Evolutionary conservation across 2,797 vertebrate species (phyloP), one percentile per base, ranked within the genome.

Genomic region (Notolepis coatsorum): DNA sequence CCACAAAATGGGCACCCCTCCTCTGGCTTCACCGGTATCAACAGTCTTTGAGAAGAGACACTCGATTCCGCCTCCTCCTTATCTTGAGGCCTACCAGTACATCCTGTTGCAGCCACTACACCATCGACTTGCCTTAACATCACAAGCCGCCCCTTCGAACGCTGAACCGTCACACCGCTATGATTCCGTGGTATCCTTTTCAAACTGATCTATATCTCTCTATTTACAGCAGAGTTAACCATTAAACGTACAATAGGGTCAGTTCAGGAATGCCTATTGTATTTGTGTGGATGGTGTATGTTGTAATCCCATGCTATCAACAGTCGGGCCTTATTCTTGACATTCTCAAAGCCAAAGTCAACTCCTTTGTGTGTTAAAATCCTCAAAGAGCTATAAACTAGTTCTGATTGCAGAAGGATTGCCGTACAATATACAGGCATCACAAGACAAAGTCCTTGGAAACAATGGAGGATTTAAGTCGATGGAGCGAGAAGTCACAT

Each of bases 351-450:
- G 66, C 62, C 70, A 82, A 75, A 69, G 82, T 83, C 76, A 79
- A 80, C 72, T 77, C 28, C 81, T 69, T 82, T 82, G 79, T 84
- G 20, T 60, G 68, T 30, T 12, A 65, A 64, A 76, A 71, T 74
- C 73, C 57, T 82, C 53, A 25, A 4, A 23, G 47, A n/a, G 28
- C 39, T 35, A 43, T 47, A 21, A 49, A 7, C 38, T 7, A 6
- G 13, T 27, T 42, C 8, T 6, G 38, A 45, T 63, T 68, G 69
- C 62, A 61, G 65, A n/a, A n/a, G n/a, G 56, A 54, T 27, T 30
- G 35, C 48, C 46, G 9, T 20, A 42, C 13, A 28, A 38, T 3
- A 17, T 38, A 51, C 28, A 3, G 30, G 45, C 41, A 49, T 37
- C 56, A 7, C 25, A 37, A 55, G 8, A 57, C 54, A 59, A 52